A percentile compares a stretch with the other conserved stretches of the same genome.
Evolutionary conservation across 2,113 vertebrate genomes (phyloP).

Genomic region (Aegotheles bennettii): DNA sequence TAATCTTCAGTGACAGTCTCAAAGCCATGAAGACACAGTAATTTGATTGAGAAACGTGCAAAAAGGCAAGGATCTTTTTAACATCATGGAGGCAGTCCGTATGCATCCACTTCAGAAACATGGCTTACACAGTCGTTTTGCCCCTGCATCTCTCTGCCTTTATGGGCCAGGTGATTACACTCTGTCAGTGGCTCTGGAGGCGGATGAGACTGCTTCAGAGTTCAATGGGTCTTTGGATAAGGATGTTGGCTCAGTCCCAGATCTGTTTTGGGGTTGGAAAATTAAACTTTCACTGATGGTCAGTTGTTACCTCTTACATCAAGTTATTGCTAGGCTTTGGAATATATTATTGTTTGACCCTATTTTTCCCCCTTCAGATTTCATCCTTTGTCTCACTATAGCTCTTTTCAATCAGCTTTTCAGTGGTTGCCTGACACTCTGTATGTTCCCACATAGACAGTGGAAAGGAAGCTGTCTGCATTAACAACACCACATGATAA

Average conservation of each 20-base stretch:
- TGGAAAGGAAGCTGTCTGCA: neutral
- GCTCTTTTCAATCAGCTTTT: neutral
- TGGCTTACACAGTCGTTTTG: neutral
- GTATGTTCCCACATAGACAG: neutral
- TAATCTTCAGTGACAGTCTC: neutral
- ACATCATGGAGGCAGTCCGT: neutral
- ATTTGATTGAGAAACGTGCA: neutral
- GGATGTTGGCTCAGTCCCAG: neutral
- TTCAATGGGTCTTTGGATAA: neutral
- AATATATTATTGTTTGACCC: neutral
- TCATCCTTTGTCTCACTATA: neutral
- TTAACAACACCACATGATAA: neutral
- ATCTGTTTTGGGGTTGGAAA: neutral
- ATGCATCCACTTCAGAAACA: neutral
- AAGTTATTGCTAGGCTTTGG: neutral
- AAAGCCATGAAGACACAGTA: neutral
- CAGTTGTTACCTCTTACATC: neutral
- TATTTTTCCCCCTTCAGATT: neutral
- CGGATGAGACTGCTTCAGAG: neutral
- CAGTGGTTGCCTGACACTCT: neutral
- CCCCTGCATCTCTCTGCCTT: neutral
- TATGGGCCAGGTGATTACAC: neutral
- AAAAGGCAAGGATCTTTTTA: neutral
- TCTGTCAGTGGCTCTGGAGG: neutral
- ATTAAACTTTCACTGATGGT: neutral